Conservation (phyloP, 1,140 invertebrate species). For the Papilio glaucus region DNA sequence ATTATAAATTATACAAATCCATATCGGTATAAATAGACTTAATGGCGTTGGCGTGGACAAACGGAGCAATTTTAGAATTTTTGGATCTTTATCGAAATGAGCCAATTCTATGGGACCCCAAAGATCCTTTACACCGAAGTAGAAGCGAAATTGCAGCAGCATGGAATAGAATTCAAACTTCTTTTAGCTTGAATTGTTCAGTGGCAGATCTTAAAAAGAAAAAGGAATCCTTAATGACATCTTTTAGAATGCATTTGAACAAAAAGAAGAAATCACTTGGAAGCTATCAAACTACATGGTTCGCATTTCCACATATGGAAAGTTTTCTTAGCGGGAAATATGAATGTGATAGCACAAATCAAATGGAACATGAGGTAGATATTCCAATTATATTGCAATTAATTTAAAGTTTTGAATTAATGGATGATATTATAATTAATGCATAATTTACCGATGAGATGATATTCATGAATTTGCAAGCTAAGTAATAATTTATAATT, state of each 20-base stretch:
- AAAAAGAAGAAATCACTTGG: constrained; percentile 60
- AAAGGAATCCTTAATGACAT: constrained; percentile 73
- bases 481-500: background rate
- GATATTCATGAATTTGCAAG: no score
- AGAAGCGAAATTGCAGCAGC: constrained; percentile 52
- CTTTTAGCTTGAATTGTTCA: constrained; percentile 62
- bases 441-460: background rate
- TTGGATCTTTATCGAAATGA: constrained; percentile 58
- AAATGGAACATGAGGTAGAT: constrained; percentile 60
- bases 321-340: constrained; percentile 72
- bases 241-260: constrained; percentile 66
- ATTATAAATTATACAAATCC: constrained; percentile 19
- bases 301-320: constrained; percentile 69
- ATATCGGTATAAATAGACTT: constrained; percentile 46
- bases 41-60: constrained; percentile 64
- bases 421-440: background rate
- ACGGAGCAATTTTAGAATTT: constrained; percentile 58
- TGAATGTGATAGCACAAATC: constrained; percentile 66
- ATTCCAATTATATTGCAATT: background rate
- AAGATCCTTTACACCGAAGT: constrained; percentile 54
- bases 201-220: constrained; percentile 69
- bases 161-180: constrained; percentile 63
- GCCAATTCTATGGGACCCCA: constrained; percentile 60
- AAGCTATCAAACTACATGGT: constrained; percentile 65
- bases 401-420: background rate